phyloP scores from a whole-genome alignment of 53 echinoderm and acorn worm genomes.

The Mesocentrotus franciscanus region DNA sequence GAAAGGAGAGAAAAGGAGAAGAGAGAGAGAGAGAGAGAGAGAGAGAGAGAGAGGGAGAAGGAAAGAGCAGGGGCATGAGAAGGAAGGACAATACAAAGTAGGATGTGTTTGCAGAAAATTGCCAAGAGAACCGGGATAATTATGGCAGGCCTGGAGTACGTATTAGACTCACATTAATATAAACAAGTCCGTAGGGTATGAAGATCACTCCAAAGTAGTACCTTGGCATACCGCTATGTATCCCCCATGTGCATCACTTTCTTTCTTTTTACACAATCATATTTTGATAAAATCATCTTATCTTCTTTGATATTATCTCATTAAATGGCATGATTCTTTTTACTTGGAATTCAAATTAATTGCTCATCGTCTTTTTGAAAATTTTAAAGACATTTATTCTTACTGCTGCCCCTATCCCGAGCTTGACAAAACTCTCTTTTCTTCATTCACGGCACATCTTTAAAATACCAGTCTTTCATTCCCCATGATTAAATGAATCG shows the following conservation, averaged over 20 bases:
- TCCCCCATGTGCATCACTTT: background rate
- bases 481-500: background rate
- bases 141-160: background rate
- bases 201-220: background rate
- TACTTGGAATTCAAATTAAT: no score
- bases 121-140: background rate
- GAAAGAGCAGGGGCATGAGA: background rate
- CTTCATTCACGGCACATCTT: background rate
- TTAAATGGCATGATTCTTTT: no score
- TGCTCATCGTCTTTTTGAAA: no score
- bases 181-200: background rate
- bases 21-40: background rate
- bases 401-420: no score
- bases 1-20: background rate
- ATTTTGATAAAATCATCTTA: no score
- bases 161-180: constrained; percentile 22
- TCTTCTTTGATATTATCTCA: no score
- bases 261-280: background rate
- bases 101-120: background rate
- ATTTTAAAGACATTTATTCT: no score
- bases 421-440: background rate
- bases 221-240: background rate
- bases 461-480: background rate
- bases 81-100: background rate
- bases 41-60: background rate